Evolutionary conservation across 1,140 invertebrate species (phyloP).

Genomic region (Uloborus diversus): DNA sequence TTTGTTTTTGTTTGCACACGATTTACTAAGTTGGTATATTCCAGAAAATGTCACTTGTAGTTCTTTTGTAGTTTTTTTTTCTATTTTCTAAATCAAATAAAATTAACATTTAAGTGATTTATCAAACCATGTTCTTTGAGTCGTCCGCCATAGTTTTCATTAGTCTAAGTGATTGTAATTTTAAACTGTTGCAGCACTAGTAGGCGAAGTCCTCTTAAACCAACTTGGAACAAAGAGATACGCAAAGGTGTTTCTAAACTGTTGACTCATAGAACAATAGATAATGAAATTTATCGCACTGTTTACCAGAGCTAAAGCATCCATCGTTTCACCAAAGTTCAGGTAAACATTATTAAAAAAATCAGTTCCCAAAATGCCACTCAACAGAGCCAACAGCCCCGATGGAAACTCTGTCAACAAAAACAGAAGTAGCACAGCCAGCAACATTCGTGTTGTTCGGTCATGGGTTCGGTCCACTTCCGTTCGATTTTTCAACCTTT

Average conservation of each 20-base stretch:
- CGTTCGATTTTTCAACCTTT: conserved; percentile 71
- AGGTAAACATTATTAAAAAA: conserved; percentile 82
- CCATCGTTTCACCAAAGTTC: conserved; percentile 80
- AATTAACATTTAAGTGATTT: too few species aligned
- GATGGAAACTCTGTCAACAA: conserved; percentile 76
- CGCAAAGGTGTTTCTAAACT: conserved; percentile 88
- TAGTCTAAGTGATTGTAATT: too few species aligned
- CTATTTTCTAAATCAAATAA: too few species aligned
- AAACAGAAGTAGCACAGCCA: conserved; percentile 77
- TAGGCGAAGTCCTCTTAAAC: conserved; percentile 20
- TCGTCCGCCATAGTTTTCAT: too few species aligned
- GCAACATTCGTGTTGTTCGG: conserved; percentile 87
- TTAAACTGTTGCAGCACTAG: background rate
- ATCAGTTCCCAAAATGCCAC: conserved; percentile 75
- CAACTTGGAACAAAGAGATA: conserved; percentile 71
- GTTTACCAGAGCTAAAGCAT: conserved; percentile 89
- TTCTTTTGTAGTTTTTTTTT: too few species aligned
- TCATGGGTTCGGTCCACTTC: conserved; percentile 66
- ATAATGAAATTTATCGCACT: conserved; percentile 93
- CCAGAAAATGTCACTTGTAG: too few species aligned
- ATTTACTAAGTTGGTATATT: too few species aligned
- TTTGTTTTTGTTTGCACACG: too few species aligned
- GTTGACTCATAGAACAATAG: conserved; percentile 92
- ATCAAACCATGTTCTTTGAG: too few species aligned
- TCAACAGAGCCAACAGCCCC: conserved; percentile 82